Evolutionary conservation across 2,888 invertebrate genomes (phyloP).

Genomic region (Lucinisca nassula): DNA sequence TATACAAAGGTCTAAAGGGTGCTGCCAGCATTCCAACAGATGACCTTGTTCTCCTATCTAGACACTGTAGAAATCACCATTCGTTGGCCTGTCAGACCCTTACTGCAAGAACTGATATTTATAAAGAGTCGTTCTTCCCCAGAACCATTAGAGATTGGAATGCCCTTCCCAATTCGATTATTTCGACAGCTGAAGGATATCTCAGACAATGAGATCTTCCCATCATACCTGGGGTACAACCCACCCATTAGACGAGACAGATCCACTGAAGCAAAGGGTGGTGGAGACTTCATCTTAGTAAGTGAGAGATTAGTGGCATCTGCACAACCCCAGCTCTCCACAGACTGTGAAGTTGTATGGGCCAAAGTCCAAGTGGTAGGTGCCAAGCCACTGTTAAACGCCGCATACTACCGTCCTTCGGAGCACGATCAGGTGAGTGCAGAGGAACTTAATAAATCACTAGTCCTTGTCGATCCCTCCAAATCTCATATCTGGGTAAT

Average conservation of each 20-base stretch:
- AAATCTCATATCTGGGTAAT: background rate
- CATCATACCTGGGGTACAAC: background rate
- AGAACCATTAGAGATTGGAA: too few relatives aligned
- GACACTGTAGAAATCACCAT: too few relatives aligned
- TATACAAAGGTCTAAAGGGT: too few relatives aligned
- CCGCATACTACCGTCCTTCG: background rate
- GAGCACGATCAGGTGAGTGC: conserved; percentile 3
- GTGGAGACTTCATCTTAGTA: conserved; percentile 5
- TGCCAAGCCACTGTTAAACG: background rate
- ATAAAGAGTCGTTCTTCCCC: too few relatives aligned
- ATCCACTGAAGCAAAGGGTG: background rate
- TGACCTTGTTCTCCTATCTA: too few relatives aligned
- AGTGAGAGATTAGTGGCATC: background rate
- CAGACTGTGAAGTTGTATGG: conserved; percentile 10
- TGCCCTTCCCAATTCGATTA: too few relatives aligned
- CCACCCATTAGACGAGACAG: background rate
- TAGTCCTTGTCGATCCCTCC: background rate
- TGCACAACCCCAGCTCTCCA: background rate
- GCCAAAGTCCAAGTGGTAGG: background rate
- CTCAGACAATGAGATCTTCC: conserved; percentile 2
- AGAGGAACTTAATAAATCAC: background rate
- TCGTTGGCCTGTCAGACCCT: too few relatives aligned
- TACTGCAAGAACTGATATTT: too few relatives aligned
- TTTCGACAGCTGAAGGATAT: too few relatives aligned
- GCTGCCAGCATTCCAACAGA: too few relatives aligned